Base-by-base conservation (phyloP, 2,888 invertebrate genomes). In the Julus scanicus region DNA sequence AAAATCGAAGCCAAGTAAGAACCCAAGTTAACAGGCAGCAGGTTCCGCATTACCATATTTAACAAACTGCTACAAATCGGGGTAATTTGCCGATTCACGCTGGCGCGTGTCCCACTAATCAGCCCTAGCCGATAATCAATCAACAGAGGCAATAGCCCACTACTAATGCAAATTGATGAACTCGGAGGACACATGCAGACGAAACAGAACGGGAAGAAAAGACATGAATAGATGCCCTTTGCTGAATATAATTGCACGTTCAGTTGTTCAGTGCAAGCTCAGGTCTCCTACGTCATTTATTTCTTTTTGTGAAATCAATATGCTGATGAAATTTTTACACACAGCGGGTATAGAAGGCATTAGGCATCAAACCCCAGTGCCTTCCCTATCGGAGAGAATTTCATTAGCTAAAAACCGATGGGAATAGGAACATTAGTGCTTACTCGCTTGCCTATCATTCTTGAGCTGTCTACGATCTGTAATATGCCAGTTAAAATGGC, bases 1-100 rank as follows among this genome's bases (percentile, higher is more conserved):
- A 63, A 63, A 63, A 63, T 63, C 63, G 63, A 63, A 63, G 63
- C 8, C n/a, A 8, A n/a, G n/a, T 8, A 11, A 8, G 48, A 63
- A n/a, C n/a, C 53, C 5, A 53, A 11, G 48, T 48, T 48, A 9
- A 11, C 13, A 53, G 13, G 53, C 13, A n/a, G 53, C 6, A 17
- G n/a, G 48, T 8, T 8, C 63, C n/a, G 17, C n/a, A 63, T 63
- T 63, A 63, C 63, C 63, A 63, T 63, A 63, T 63, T 63, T 13
- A 63, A 63, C 63, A 63, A 63, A 63, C 63, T 63, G 63, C n/a
- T 63, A 63, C 63, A 63, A 63, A 63, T 63, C 63, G 63, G 63
- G 3, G 63, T 63, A 63, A 63, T 63, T 63, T 63, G 63, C 63
- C 63, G 63, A 63, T 63, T 63, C 63, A 63, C 63, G 63, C 63